Percentiles rank a stretch among this genome's conserved stretches.
Evolutionary conservation across 2,888 invertebrate genomes (phyloP).

Genomic region (Chrysolina oricalcia): DNA sequence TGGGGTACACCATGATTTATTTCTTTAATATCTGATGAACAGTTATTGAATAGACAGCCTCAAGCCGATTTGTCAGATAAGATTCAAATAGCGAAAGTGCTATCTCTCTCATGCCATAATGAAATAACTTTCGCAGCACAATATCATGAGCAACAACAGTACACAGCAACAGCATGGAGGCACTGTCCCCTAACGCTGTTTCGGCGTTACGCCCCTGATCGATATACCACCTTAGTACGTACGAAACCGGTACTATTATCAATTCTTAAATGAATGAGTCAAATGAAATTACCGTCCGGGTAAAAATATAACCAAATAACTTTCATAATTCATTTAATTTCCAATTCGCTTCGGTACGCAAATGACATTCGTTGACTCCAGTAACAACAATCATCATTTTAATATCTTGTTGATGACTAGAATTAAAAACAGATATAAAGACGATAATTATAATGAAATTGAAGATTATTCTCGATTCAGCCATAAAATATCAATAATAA

Average conservation of each 20-base stretch:
- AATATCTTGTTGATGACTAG: slow-evolving; percentile 16
- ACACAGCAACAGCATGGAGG: no score
- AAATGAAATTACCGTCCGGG: background rate
- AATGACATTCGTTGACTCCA: background rate
- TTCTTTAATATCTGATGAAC: no score
- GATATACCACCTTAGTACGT: no score
- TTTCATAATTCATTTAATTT: background rate
- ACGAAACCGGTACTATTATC: background rate
- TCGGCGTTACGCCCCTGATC: no score
- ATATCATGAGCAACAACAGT: no score
- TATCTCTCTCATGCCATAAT: no score
- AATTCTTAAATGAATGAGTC: background rate
- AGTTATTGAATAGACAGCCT: no score
- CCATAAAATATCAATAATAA: background rate
- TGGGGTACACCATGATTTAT: no score
- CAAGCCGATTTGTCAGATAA: no score
- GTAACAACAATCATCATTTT: slow-evolving; percentile 10
- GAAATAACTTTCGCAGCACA: no score
- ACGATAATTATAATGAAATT: slow-evolving; percentile 7
- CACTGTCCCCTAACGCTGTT: no score
- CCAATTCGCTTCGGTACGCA: slow-evolving; percentile 1
- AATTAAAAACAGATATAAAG: slow-evolving; percentile 13
- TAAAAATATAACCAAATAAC: background rate
- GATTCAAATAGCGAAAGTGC: no score
- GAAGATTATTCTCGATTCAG: slow-evolving; percentile 12